A percentile compares a stretch with the other conserved stretches of the same genome.
Conservation (phyloP, 92 coral and sea anemone genomes). For the Umimayanthus kanabou region DNA sequence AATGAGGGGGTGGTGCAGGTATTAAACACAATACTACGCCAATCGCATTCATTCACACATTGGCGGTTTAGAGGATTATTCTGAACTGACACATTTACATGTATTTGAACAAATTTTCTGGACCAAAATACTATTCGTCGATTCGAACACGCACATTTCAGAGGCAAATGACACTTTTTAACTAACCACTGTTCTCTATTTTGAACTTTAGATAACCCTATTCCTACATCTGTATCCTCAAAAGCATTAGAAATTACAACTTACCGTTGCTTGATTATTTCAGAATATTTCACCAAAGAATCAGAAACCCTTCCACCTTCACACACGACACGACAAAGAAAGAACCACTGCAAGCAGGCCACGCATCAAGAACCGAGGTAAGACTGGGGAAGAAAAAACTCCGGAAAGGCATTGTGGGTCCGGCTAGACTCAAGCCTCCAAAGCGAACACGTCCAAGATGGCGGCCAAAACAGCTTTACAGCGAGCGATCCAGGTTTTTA, state of each 20-base stretch:
- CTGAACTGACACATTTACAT: too few species aligned
- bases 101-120: too few species aligned
- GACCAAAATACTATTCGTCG: too few species aligned
- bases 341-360: slow-evolving; percentile 19
- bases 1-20: too few species aligned
- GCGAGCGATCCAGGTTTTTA: slow-evolving; percentile 18
- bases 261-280: slow-evolving; percentile 11
- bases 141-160: neutral
- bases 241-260: neutral
- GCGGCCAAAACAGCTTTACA: slow-evolving; percentile 36
- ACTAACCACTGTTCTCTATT: neutral
- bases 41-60: too few species aligned
- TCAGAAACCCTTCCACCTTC: neutral
- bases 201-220: neutral
- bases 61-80: too few species aligned
- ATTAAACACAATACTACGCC: too few species aligned
- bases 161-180: neutral
- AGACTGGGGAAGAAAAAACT: slow-evolving; percentile 11
- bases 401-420: neutral
- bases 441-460: slow-evolving; percentile 10
- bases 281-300: neutral
- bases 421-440: neutral
- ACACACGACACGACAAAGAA: neutral
- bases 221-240: neutral
- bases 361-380: slow-evolving; percentile 31